Conservation (phyloP, 2,113 vertebrate species). For the Sterrhoptilus dennistouni region DNA sequence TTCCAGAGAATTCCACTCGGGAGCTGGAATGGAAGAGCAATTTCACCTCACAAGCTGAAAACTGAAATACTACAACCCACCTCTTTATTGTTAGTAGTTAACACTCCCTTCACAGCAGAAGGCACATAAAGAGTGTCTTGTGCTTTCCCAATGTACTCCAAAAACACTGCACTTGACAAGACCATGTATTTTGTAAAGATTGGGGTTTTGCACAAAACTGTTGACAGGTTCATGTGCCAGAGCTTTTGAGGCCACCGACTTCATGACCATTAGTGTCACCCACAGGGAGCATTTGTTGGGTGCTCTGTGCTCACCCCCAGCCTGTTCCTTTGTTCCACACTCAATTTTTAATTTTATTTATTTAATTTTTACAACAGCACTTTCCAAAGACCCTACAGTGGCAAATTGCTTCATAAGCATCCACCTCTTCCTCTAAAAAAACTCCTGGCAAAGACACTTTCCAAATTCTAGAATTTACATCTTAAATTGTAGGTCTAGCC, state of each 20-base stretch:
- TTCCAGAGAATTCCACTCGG: neutral
- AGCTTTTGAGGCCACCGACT: neutral
- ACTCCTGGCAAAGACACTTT: neutral
- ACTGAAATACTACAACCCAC: neutral
- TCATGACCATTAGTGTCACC: fast-evolving
- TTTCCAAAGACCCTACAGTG: neutral
- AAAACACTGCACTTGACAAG: neutral
- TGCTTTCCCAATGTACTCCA: neutral
- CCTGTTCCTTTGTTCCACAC: neutral
- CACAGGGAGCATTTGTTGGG: neutral
- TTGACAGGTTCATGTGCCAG: neutral
- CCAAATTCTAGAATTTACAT: neutral
- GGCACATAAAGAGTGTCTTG: fast-evolving
- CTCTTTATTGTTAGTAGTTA: neutral
- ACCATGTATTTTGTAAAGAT: neutral
- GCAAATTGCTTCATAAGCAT: neutral
- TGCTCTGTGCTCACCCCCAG: neutral
- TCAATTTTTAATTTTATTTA: no score
- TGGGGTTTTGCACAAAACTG: neutral
- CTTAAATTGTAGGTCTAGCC: neutral
- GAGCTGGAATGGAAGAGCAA: neutral
- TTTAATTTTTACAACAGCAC: neutral
- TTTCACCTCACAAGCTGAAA: neutral
- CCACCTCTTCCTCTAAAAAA: neutral
- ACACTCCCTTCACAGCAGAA: neutral